A percentile compares a stretch with the other conserved stretches of the same genome.
These are phyloP conservation scores for Sylvilagus floridanus DNA, from an alignment of 2,797 vertebrate genomes.

Conservation along the genomic window DNA sequence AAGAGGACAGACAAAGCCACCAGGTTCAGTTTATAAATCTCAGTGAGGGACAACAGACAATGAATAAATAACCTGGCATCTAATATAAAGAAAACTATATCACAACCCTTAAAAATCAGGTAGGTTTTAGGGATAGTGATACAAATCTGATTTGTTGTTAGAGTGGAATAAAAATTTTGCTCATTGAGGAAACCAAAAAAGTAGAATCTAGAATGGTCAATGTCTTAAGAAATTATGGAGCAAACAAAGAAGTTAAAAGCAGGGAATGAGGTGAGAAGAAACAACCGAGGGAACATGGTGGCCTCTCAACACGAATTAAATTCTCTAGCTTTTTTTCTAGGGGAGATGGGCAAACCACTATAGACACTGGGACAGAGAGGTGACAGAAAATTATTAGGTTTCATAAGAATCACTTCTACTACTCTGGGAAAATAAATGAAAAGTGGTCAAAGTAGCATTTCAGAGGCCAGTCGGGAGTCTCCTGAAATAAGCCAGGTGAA, in stretches of 20 bases:
- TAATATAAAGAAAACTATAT: not conserved
- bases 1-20: not conserved
- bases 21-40: not conserved
- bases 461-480: not conserved
- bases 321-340: not conserved
- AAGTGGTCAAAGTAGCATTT: not conserved
- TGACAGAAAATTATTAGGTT: conserved; percentile 18
- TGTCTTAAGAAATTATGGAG: not conserved
- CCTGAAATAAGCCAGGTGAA: conserved; percentile 8
- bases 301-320: not conserved
- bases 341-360: not conserved
- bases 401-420: conserved; percentile 20
- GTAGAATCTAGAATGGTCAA: not conserved
- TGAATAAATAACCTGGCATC: not conserved
- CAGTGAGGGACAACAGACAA: not conserved
- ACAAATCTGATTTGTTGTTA: not conserved
- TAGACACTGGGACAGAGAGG: not conserved
- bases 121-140: not conserved
- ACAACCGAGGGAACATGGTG: not conserved
- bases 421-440: conserved; percentile 22
- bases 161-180: not conserved
- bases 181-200: not conserved
- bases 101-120: not conserved
- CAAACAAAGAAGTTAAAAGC: not conserved
- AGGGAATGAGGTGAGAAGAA: not conserved